Evolutionary conservation across 1,140 invertebrate genomes (phyloP), one percentile per base, ranked within the genome.

Genomic region (Meloidogyne chitwoodi): DNA sequence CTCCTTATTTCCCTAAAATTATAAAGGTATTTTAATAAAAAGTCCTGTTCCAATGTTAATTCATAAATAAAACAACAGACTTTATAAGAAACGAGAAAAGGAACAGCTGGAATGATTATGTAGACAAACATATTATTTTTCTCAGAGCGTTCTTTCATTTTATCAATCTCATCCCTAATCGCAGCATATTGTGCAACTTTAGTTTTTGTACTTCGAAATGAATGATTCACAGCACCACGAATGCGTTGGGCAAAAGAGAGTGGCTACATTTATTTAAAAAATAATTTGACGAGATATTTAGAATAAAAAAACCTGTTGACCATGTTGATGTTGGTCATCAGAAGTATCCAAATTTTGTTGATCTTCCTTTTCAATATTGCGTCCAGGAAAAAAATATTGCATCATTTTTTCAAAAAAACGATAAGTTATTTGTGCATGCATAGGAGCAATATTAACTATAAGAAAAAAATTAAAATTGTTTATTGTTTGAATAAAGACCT

Each of bases 91-190:
- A 99, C 93, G 66, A 93, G 90, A 19, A 98, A 93, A 1, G 94
- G 94, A 66, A 99, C 94, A 89, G 98, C 95, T 0, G 96, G 95
- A 22, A 91, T 90, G 90, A 98, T 99, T 29, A 98, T 96, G 87
- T 96, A 98, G 77, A 97, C 93, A 87, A 99, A 99, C 31, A 96
- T 90, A 88, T 98, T 98, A 89, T 98, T 99, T 88, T 97, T 96
- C 80, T 97, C 94, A 0, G 96, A 96, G 82, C 96, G 90, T 89
- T 98, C 93, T 90, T 95, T 96, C 94, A 98, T 97, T 88, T 95
- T 98, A 87, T 98, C 95, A 0, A 98, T 95, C 86, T 98, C 95
- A 87, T 96, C 94, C 84, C 92, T 88, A 88, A 29, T 83, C 10
- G 71, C 41, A 16, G 71, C 71, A 63, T 22, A 74, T 10, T 74